These are phyloP conservation scores for Ochropleura leucogaster DNA, from an alignment of 2,888 invertebrate species.

Conservation along the genomic window DNA sequence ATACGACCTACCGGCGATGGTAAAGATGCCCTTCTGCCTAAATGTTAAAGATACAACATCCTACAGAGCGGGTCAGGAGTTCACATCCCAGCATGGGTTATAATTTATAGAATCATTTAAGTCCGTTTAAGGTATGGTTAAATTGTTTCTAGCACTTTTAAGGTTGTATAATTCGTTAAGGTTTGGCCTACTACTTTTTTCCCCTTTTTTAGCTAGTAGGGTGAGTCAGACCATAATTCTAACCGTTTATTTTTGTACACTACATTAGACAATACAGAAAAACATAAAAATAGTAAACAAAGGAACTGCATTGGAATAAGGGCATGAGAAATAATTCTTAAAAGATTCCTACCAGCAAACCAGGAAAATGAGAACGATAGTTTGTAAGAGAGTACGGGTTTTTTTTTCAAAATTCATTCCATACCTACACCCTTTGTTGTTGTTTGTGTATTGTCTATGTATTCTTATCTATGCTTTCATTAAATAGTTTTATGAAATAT, in stretches of 20 bases:
- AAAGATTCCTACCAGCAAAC: no score
- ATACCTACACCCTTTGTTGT: no score
- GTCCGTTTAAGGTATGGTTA: conserved; percentile 40
- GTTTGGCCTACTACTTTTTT: conserved; percentile 7
- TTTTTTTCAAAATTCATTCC: no score
- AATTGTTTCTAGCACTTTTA: conserved; percentile 42
- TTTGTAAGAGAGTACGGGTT: no score
- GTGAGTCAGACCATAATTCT: background rate
- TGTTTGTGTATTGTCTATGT: no score
- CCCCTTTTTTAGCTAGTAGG: background rate
- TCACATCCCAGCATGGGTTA: conserved; percentile 57
- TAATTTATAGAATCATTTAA: conserved; percentile 56
- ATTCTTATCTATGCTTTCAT: background rate
- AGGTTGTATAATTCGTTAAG: background rate
- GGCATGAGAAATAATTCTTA: no score
- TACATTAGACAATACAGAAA: no score
- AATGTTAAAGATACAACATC: conserved; percentile 64
- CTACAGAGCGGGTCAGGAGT: conserved; percentile 55
- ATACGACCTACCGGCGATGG: conserved; percentile 18
- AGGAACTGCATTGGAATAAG: no score
- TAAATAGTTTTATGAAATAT: background rate
- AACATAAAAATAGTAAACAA: no score
- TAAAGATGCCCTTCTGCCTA: conserved; percentile 53
- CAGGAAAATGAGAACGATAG: no score
- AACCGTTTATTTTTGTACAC: no score